Evolutionary conservation across 2,888 invertebrate species (phyloP), one percentile per base, ranked within the genome.

Genomic region (Crossocerus cetratus): DNA sequence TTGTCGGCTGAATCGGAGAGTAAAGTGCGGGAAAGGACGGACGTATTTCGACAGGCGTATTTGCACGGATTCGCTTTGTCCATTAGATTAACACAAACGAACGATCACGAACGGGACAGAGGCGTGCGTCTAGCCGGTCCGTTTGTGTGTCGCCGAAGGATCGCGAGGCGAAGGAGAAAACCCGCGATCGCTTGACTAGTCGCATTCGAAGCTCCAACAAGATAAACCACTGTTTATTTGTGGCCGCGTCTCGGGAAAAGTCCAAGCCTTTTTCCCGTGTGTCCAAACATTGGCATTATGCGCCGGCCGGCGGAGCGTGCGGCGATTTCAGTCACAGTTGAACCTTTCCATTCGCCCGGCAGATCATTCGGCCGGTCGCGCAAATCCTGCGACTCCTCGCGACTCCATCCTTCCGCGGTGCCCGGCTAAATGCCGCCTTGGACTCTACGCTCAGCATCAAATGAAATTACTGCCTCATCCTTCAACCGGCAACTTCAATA

Each of bases 211-310:
- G 54, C 14, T 23, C 59, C 23, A 73, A 77, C 70, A 69, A 74
- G 74, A 84, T 74, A 70, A 83, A 81, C 71, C 69, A 69, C 74
- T 83, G 76, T 83, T 82, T 83, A 82, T 73, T 78, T 74, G 69
- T 72, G 22, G 61, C 60, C 16, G 57, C 68, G 60, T 54, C 32
- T 32, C 1, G 53, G 55, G 65, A 64, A 72, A 81, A 69, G 75
- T 74, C 80, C 80, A 85, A 85, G 85, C 85, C 85, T 85, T 85
- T 83, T 78, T 65, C 65, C 59, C 59, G 77, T 72, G 77, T 85
- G 82, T 86, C 83, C 84, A 86, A 86, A 86, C 82, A 86, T 82
- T 56, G 80, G 75, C 70, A 86, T 85, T 86, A 78, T 81, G 71
- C 60, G 68, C 59, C 69, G 67, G 55, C 43, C 49, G 16, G 49